phyloP scores from a whole-genome alignment of 2,113 vertebrate species.

The Genyomyrus donnyi region DNA sequence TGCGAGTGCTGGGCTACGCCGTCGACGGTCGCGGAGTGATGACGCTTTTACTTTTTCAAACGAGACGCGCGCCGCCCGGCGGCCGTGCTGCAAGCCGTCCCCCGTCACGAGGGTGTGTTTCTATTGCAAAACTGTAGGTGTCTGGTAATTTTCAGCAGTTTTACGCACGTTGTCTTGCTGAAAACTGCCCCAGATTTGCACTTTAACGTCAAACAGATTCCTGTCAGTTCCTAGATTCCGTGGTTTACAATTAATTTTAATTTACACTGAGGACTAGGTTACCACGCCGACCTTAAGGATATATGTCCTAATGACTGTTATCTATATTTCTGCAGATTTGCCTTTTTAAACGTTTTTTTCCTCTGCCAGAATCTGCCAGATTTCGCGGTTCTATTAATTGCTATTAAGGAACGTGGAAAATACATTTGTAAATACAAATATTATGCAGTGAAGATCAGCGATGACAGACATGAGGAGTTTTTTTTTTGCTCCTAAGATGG shows the following conservation, averaged over 20 bases:
- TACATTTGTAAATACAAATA: slow-evolving; percentile 19
- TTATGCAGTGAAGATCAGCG: slow-evolving; percentile 2
- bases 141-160: slow-evolving; percentile 40
- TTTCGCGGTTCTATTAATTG: slow-evolving; percentile 29
- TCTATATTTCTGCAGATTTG: slow-evolving; percentile 59
- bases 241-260: slow-evolving; percentile 66
- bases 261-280: slow-evolving; percentile 60
- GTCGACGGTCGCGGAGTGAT: slow-evolving; percentile 7
- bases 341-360: slow-evolving; percentile 49
- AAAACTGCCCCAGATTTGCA: slow-evolving; percentile 72
- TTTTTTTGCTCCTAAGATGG: not conserved
- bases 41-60: slow-evolving; percentile 7
- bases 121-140: slow-evolving; percentile 56
- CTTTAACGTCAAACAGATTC: slow-evolving; percentile 66
- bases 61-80: slow-evolving; percentile 30
- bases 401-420: slow-evolving; percentile 10
- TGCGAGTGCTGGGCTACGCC: slow-evolving; percentile 1
- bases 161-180: slow-evolving; percentile 48
- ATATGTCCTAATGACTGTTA: slow-evolving; percentile 69
- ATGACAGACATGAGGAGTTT: not conserved
- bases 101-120: slow-evolving; percentile 33
- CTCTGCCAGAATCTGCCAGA: slow-evolving; percentile 41
- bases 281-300: slow-evolving; percentile 72
- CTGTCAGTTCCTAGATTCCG: slow-evolving; percentile 56
- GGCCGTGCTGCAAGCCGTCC: slow-evolving; percentile 37